phyloP scores from a whole-genome alignment of 64 coral and sea anemone genomes.

The Porites australiensis region DNA sequence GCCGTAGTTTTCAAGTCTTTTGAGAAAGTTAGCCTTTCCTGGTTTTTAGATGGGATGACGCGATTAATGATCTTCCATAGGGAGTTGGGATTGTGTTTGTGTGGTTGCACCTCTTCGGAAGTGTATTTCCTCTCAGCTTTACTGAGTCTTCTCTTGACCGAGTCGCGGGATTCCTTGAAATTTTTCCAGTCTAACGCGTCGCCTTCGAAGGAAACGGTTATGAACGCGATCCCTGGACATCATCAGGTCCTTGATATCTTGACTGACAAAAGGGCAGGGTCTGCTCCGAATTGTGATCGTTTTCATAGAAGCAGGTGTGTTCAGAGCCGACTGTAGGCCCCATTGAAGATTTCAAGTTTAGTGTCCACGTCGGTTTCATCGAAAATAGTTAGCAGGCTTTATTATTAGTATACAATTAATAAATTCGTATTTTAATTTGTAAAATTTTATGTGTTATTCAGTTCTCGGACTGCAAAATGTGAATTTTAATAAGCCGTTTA shows the following conservation, averaged over 20 bases:
- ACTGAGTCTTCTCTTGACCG: neutral
- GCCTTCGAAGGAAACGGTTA: neutral
- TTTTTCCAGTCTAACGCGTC: neutral
- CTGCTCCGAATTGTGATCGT: constrained; percentile 31
- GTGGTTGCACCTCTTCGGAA: neutral
- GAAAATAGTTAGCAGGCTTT: constrained; percentile 29
- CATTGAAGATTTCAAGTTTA: constrained; percentile 36
- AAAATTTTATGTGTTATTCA: too few species aligned
- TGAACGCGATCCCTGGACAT: neutral
- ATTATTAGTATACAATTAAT: too few species aligned
- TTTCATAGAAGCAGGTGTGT: constrained; percentile 29
- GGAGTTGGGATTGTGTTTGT: neutral
- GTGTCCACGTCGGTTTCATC: constrained; percentile 33
- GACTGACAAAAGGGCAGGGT: constrained; percentile 58
- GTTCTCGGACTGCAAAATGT: too few species aligned
- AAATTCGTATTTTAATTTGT: too few species aligned
- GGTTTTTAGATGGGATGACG: constrained; percentile 15
- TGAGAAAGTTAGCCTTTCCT: constrained; percentile 26
- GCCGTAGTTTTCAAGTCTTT: too few species aligned
- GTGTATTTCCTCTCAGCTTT: constrained; percentile 39
- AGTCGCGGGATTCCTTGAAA: constrained; percentile 7
- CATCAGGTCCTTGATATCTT: constrained; percentile 74
- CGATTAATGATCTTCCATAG: constrained; percentile 52
- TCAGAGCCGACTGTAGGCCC: constrained; percentile 21
- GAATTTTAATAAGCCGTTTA: too few species aligned